These are phyloP conservation scores for Nasonia vitripennis DNA, from an alignment of 1,140 invertebrate genomes.

Conservation along the genomic window DNA sequence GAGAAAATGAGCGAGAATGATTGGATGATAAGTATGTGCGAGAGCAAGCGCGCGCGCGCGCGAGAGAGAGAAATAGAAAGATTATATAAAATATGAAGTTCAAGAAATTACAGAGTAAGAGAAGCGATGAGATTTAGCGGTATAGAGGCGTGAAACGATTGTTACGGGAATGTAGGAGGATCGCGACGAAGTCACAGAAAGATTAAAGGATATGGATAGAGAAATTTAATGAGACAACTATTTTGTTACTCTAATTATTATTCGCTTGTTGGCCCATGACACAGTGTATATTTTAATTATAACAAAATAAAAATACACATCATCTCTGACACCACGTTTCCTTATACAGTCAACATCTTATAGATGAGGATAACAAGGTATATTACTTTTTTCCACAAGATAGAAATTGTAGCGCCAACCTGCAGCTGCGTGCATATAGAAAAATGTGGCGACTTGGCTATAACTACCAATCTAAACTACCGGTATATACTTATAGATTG, in stretches of 20 bases:
- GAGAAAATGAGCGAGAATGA: conserved; percentile 20
- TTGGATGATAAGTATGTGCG: not conserved
- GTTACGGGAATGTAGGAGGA: conserved; percentile 5
- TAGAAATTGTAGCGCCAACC: no score
- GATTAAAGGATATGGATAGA: conserved; percentile 44
- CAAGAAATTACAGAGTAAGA: conserved; percentile 43
- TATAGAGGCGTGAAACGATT: conserved; percentile 46
- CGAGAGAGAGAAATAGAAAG: not conserved
- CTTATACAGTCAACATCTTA: no score
- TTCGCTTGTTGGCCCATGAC: conserved; percentile 75
- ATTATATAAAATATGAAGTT: conserved; percentile 32
- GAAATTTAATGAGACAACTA: conserved; percentile 70
- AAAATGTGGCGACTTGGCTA: no score
- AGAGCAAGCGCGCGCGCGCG: conserved; percentile 10
- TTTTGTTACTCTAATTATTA: conserved; percentile 76
- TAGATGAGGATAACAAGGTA: no score
- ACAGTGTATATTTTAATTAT: conserved; percentile 77
- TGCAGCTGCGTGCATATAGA: no score
- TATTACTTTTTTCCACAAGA: no score
- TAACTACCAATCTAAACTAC: no score
- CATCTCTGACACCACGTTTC: conserved; percentile 60
- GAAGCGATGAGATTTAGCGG: conserved; percentile 21
- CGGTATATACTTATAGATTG: no score
- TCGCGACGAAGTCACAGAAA: conserved; percentile 30
- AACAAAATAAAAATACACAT: conserved; percentile 71